Base-by-base conservation (phyloP, 2,888 invertebrate species). In the Dorcus hopei region DNA sequence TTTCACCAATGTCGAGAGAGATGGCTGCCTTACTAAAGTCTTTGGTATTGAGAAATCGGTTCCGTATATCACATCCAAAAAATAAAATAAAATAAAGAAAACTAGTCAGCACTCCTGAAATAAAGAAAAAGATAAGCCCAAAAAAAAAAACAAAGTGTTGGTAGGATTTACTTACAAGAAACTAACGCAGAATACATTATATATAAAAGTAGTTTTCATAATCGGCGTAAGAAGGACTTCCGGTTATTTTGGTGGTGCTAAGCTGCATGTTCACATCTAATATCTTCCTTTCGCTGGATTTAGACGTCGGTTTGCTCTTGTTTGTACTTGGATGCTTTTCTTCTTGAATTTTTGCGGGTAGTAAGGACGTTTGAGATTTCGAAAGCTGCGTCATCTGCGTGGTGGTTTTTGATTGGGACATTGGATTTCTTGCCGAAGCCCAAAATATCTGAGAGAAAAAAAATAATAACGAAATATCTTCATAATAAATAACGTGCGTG, bases 141-240 rank as follows among this genome's bases (percentile, higher is more conserved):
- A 42, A 26, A 40, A 33, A 39, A 26, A 45, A 3, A 45, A 42
- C 11, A n/a, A 38, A 49, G 33, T 49, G 8, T 43, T 43, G n/a
- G 1, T 38, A 43, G 9, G 14, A 38, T 9, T 9, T 56, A 52
- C 55, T 52, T 52, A 56, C 53, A 52, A 45, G 56, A n/a, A 52
- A 23, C 38, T 19, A 45, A 45, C 23, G 3, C 23, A 16, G 19
- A 11, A 45, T 11, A 55, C 26, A 49, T 81, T 75, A 87, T 70
- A 87, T 87, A 72, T 86, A 87, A 70, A 87, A 83, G 73, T 85
- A 87, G 75, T 87, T 86, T 71, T 87, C 86, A 69, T 87, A 86
- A 65, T 86, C 84, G 45, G 85, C 82, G 66, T 85, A 86, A 5
- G 82, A 78, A 54, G 81, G 78, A 52, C 68, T 75, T 33, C 68